phyloP scores from a whole-genome alignment of 2,888 invertebrate genomes.

The Antheraea yamamai region DNA sequence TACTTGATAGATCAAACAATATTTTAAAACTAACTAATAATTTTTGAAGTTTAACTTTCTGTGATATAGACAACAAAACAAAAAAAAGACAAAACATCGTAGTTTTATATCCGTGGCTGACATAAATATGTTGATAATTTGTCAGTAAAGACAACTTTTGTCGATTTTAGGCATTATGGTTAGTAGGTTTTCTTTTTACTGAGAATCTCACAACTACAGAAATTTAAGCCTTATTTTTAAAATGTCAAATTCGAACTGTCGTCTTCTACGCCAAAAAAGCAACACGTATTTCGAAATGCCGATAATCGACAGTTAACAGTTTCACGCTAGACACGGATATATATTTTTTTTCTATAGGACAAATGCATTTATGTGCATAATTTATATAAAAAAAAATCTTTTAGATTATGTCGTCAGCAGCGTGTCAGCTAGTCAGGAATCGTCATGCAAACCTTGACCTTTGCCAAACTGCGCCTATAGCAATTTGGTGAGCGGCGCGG shows the following conservation, averaged over 20 bases:
- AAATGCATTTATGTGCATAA: no score
- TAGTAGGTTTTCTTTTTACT: background rate
- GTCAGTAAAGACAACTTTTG: background rate
- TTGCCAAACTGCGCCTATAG: constrained; percentile 3
- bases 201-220: background rate
- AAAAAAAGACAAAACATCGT: no score
- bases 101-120: background rate
- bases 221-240: background rate
- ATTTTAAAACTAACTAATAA: no score
- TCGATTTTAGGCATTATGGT: background rate
- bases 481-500: background rate
- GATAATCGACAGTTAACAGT: background rate
- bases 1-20: no score
- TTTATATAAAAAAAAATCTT: background rate
- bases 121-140: background rate
- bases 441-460: background rate
- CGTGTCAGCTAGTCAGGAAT: background rate
- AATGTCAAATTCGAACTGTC: background rate
- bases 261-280: background rate
- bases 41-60: no score
- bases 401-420: background rate
- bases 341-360: background rate
- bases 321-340: background rate
- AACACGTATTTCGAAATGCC: background rate
- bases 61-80: no score